Percentiles rank a stretch among this genome's conserved stretches.
These are phyloP conservation scores for Enteromius mattozi DNA, from an alignment of 2,797 vertebrate species.

Conservation along the genomic window DNA sequence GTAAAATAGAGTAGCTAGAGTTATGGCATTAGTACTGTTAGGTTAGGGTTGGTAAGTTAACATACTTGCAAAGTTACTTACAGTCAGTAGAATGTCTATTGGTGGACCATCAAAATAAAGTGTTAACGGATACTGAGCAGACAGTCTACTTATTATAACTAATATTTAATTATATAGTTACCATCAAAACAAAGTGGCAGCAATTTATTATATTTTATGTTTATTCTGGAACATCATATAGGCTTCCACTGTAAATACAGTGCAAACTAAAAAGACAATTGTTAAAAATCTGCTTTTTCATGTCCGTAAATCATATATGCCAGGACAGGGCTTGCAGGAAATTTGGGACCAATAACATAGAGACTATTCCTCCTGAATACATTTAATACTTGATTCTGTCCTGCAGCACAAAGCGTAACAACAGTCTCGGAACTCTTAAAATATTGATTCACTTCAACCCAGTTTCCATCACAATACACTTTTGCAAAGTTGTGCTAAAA, in stretches of 20 bases:
- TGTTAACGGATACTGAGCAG: too few relatives aligned
- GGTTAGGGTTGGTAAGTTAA: too few relatives aligned
- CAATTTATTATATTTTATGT: too few relatives aligned
- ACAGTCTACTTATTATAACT: too few relatives aligned
- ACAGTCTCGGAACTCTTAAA: conserved; percentile 4
- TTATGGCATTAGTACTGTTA: too few relatives aligned
- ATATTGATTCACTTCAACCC: neutral
- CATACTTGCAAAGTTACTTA: too few relatives aligned
- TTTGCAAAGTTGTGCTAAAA: neutral
- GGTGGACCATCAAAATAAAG: too few relatives aligned
- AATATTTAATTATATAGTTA: too few relatives aligned
- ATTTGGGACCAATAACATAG: neutral
- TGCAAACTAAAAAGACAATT: neutral
- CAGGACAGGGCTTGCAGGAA: neutral
- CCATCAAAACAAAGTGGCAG: too few relatives aligned
- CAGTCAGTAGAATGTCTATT: too few relatives aligned
- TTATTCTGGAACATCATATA: too few relatives aligned
- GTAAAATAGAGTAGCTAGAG: too few relatives aligned
- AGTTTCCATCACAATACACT: neutral
- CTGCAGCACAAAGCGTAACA: neutral
- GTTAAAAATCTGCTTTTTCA: neutral
- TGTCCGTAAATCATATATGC: neutral
- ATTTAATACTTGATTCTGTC: conserved; percentile 20
- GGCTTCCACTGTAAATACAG: neutral
- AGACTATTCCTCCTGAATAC: neutral